Percentiles rank a stretch among this genome's conserved stretches.
phyloP scores from a whole-genome alignment of 2,797 vertebrate species.

The Protonibea diacanthus region DNA sequence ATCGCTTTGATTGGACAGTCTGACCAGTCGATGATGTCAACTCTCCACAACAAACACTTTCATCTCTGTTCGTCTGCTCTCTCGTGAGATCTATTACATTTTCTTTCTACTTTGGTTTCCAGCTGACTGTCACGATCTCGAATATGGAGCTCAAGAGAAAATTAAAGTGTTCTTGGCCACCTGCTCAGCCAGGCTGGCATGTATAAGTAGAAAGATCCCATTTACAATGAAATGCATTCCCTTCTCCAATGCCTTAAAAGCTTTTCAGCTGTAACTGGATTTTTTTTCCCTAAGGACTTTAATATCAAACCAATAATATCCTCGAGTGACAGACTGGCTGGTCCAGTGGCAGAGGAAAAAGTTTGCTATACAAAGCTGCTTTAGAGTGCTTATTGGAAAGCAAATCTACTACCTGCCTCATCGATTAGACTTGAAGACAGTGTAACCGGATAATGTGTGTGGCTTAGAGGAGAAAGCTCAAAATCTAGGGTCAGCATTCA shows the following conservation, averaged over 20 bases:
- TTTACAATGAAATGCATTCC: slow-evolving; percentile 35
- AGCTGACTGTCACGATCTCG: slow-evolving; percentile 14
- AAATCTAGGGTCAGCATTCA: slow-evolving; percentile 35
- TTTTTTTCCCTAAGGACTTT: slow-evolving; percentile 24
- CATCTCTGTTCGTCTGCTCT: slow-evolving; percentile 11
- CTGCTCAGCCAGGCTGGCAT: not conserved
- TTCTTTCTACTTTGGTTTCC: slow-evolving; percentile 1
- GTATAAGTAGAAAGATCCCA: not conserved
- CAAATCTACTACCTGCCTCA: slow-evolving; percentile 27
- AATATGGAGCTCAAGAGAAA: slow-evolving; percentile 11
- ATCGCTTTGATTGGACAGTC: slow-evolving; percentile 17
- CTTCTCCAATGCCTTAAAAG: slow-evolving; percentile 36
- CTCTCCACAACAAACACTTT: no score
- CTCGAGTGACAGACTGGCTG: slow-evolving; percentile 3
- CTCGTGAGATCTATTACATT: slow-evolving; percentile 3
- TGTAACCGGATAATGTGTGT: slow-evolving; percentile 38
- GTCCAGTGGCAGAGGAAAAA: slow-evolving; percentile 27
- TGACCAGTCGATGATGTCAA: slow-evolving; percentile 30
- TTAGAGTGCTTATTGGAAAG: slow-evolving; percentile 35
- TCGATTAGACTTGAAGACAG: slow-evolving; percentile 19
- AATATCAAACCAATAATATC: slow-evolving; percentile 44
- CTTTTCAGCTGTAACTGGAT: slow-evolving; percentile 26
- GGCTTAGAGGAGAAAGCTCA: slow-evolving; percentile 31
- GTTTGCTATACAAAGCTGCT: slow-evolving; percentile 31
- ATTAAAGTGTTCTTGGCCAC: slow-evolving; percentile 5